Evolutionary conservation across 2,797 vertebrate species (phyloP).

Genomic region (Rhinichthys osculus): DNA sequence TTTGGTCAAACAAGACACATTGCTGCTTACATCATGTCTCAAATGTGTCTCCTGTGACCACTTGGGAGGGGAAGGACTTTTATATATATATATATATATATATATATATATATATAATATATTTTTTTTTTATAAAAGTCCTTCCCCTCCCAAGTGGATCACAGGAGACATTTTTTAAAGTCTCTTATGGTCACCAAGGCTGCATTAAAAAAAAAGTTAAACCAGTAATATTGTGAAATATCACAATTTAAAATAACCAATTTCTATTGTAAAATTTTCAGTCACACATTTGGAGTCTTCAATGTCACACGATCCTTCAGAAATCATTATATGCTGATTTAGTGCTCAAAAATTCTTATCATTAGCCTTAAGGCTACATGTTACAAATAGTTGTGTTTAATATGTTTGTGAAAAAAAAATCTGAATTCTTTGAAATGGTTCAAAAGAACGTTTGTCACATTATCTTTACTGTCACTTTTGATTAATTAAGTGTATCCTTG

Average conservation of each 20-base stretch:
- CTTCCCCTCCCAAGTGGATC: too few species aligned
- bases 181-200: too few species aligned
- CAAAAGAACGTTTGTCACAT: neutral
- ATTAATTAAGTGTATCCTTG: neutral
- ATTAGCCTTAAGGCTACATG: neutral
- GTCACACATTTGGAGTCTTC: neutral
- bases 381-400: neutral
- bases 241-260: neutral
- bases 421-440: neutral
- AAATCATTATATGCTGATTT: neutral
- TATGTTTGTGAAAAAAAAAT: too few species aligned
- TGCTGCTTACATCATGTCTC: slow-evolving; percentile 10
- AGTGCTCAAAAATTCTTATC: neutral
- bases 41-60: slow-evolving; percentile 4
- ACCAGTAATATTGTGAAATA: neutral
- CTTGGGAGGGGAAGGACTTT: neutral
- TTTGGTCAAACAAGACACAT: neutral
- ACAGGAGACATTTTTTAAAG: too few species aligned
- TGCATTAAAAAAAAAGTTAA: too few species aligned
- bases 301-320: neutral
- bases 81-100: too few species aligned
- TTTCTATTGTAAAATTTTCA: too few species aligned
- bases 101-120: too few species aligned
- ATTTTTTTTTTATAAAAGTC: too few species aligned
- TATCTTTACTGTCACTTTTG: neutral